Evolutionary conservation across 2,113 vertebrate genomes (phyloP), one percentile per base, ranked within the genome.

Genomic region (Semicossyphus pulcher): DNA sequence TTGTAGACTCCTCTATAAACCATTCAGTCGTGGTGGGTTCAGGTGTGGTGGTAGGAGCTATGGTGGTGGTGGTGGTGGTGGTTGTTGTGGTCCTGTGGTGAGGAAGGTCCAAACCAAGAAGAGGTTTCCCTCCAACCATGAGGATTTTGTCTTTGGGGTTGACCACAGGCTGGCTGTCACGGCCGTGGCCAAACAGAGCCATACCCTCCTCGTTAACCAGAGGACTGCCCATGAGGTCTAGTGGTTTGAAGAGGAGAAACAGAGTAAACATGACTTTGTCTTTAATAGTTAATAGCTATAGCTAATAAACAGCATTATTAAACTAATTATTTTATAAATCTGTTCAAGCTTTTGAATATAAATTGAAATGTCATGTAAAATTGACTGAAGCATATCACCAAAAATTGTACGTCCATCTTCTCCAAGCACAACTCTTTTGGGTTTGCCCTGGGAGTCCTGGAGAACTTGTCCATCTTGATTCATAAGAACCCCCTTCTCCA

Each of bases 371-470:
- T 51, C 34, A 45, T 65, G 23, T 32, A 56, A 62, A n/a, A 71
- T 37, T 57, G 9, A 52, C 0, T 39, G 6, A 63, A 82, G 5
- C 12, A 61, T 89, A 92, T 95, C 83, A 98, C 98, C 98, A 89
- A 99, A 96, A 79, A 99, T 94, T 5, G 97, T 99, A 58, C 94
- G 95, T 45, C 97, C 96, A 76, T 99, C 98, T 44, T 96, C 96
- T 88, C 98, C 98, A 52, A 99, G 89, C 45, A 97, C 95, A 72
- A 99, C 94, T 85, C 95, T 94, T 34, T 95, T 96, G 44, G 98
- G 96, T 10, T 95, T 95, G 47, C 98, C 98, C 42, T 95, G 92
- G 26, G 97, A 97, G 85, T 99, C 97, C 80, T 99, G 97, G 54
- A 99, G 96, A 78, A 96, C 83, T 80, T 92, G 91, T 84, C 97